phyloP scores from a whole-genome alignment of 2,888 invertebrate species.

The Hirtodrosophila duncani region DNA sequence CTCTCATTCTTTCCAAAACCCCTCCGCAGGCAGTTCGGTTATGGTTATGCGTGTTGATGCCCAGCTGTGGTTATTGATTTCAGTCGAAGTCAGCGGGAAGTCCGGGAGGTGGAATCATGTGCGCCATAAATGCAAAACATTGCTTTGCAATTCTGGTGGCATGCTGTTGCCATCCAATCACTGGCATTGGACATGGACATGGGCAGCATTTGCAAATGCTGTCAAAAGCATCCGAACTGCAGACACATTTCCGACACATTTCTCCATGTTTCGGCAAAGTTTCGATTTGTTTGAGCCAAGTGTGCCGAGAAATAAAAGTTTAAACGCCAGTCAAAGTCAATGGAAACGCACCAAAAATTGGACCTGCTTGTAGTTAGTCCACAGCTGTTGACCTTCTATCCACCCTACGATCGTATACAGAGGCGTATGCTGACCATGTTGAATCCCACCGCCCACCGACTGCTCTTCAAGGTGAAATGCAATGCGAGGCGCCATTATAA shows the following conservation, averaged over 20 bases:
- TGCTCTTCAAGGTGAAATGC: constrained; percentile 46
- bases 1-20: background rate
- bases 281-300: background rate
- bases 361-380: constrained; percentile 36
- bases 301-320: background rate
- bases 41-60: constrained; percentile 26
- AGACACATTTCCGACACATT: constrained; percentile 35
- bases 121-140: constrained; percentile 28
- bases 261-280: constrained; percentile 6
- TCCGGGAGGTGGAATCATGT: background rate
- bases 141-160: constrained; percentile 8
- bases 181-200: background rate
- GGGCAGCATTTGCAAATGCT: constrained; percentile 41
- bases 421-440: constrained; percentile 33
- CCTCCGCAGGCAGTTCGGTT: constrained; percentile 1
- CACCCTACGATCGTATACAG: constrained; percentile 42
- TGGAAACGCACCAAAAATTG: background rate
- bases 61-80: constrained; percentile 28
- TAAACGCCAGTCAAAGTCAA: constrained; percentile 23
- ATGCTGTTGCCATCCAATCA: constrained; percentile 3
- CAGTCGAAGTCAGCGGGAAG: background rate
- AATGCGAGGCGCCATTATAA: constrained; percentile 28
- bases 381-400: constrained; percentile 33
- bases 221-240: constrained; percentile 35
- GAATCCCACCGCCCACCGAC: constrained; percentile 18